Evolutionary conservation across 2,797 vertebrate genomes (phyloP), one percentile per base, ranked within the genome.

Genomic region (Sandelia bainsii): DNA sequence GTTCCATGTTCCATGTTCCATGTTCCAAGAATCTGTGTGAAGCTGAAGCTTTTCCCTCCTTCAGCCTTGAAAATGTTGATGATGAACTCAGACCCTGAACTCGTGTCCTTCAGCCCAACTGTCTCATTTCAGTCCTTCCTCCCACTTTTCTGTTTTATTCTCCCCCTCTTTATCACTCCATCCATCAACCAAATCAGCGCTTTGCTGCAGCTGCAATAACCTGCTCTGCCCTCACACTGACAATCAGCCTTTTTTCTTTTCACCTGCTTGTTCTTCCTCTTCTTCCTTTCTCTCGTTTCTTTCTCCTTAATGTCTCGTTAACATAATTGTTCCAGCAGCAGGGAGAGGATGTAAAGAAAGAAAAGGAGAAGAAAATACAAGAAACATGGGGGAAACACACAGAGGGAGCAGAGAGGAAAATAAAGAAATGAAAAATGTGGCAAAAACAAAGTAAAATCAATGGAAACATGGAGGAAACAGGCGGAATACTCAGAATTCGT

Each of bases 151-250:
- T 5, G 29, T 77, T 82, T 75, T 64, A 58, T 58, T 22, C 64
- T 59, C 32, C 69, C 73, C 53, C 44, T 79, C 73, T 69, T 77
- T 52, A 78, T 82, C 64, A 27, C 77, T 77, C 64, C 77, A 84
- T 84, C 81, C 73, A 82, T 82, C 84, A 87, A 7, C 56, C 53
- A 37, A 74, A 78, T 69, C 67, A 64, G 16, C 11, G 29, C 56
- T 77, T 79, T 61, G 52, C 72, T 74, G 74, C 75, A 42, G 65
- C 51, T 29, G 65, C 52, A 45, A 64, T 62, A 58, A 66, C 23
- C 56, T 27, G 52, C 17, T 44, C 66, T 16, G 8, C 40, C 48
- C 46, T 27, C 20, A 9, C 20, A 17, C n/a, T 56, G n/a, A 57
- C 69, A 49, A 65, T 40, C 19, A 66, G 44, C 53, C 8, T 52